phyloP scores from a whole-genome alignment of 2,113 vertebrate genomes.

The Mirounga angustirostris region DNA sequence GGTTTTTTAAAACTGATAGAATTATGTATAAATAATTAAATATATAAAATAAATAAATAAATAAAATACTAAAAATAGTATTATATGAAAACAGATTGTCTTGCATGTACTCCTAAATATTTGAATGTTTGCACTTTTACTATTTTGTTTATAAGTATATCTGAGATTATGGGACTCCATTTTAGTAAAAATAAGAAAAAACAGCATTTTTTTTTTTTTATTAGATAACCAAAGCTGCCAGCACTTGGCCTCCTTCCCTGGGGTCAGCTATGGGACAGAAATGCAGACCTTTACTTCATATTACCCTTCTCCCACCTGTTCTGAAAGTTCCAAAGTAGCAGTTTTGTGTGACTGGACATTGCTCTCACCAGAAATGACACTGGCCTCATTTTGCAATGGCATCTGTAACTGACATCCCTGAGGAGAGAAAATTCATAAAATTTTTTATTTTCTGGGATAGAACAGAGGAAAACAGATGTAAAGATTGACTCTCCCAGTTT shows the following conservation, averaged over 20 bases:
- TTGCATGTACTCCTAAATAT: not conserved
- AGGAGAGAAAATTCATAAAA: not conserved
- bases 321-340: not conserved
- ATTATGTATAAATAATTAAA: too few relatives aligned
- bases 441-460: conserved; percentile 11
- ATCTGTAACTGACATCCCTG: not conserved
- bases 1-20: not conserved
- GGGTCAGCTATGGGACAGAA: not conserved
- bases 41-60: too few relatives aligned
- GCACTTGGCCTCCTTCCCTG: not conserved
- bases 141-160: not conserved
- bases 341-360: not conserved
- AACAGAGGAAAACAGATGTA: conserved; percentile 16
- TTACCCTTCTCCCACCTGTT: not conserved
- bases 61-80: not conserved
- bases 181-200: conserved; percentile 1
- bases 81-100: not conserved
- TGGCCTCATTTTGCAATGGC: not conserved
- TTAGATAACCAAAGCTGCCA: not conserved
- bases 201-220: not conserved
- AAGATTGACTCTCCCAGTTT: not conserved
- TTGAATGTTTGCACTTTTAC: conserved; percentile 77
- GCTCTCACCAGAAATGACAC: not conserved
- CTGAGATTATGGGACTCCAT: not conserved
- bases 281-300: not conserved